Base-by-base conservation (phyloP, 2,888 invertebrate species). In the Dermolepida albohirtum region DNA sequence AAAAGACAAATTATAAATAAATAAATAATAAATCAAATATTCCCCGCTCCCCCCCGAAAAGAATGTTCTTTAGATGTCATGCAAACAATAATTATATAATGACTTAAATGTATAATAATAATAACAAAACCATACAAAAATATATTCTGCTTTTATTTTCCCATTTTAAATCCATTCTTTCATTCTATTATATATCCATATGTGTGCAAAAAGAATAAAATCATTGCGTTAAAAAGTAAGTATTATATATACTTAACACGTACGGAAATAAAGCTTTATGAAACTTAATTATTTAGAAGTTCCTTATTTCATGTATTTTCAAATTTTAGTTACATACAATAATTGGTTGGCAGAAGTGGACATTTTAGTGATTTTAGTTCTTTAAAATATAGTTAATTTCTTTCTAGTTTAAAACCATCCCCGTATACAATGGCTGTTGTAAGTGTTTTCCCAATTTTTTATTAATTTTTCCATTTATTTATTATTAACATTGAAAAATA, bases 81-180 rank as follows among this genome's bases (percentile, higher is more conserved):
- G 79, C 81, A 65, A 80, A 82, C 82, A 82, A 82, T 81, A 82
- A 82, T 82, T 80, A 82, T 82, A 81, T 82, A 82, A 82, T 82
- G 67, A 81, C 82, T 82, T 82, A 78, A 82, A 82, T 82, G 82
- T 82, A 82, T 81, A 81, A 78, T 79, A 78, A 79, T 79, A 76
- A 77, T 74, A 76, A 78, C 71, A 72, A 73, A 73, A 72, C 72
- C 72, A 71, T 73, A 70, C 70, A 54, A 64, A 66, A 43, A 62
- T 40, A 47, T 44, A 27, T 17, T 4, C 41, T 44, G 34, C 22
- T 47, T 57, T 57, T 44, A 55, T 54, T 54, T 43, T 29, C 34
- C 39, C 51, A 12, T 22, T 22, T 29, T 22, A 17, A 22, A 22
- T 22, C 22, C 22, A 1, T 22, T 22, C n/a, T n/a, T n/a, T n/a